Percentiles rank a stretch among this genome's conserved stretches.
These are phyloP conservation scores for Cosmopolites sordidus DNA, from an alignment of 2,888 invertebrate species.

Conservation along the genomic window DNA sequence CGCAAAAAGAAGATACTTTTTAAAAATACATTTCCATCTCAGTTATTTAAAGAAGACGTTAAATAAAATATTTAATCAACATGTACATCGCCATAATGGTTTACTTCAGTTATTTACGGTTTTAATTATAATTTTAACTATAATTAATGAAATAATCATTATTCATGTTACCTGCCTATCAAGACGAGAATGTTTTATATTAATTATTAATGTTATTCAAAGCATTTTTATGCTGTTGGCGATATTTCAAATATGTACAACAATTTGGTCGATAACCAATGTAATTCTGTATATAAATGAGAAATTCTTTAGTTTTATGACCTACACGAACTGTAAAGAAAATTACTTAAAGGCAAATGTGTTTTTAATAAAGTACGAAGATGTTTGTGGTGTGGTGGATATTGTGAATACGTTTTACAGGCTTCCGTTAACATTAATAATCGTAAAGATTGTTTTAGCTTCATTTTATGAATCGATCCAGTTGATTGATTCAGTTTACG, in stretches of 20 bases:
- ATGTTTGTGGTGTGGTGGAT: constrained; percentile 22
- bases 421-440: constrained; percentile 28
- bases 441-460: constrained; percentile 6
- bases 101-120: no score
- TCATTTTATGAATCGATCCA: not conserved
- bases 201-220: not conserved
- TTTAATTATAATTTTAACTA: no score
- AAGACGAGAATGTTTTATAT: not conserved
- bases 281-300: not conserved
- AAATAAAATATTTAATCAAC: no score
- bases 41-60: no score
- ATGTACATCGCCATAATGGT: no score
- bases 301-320: not conserved
- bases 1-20: no score
- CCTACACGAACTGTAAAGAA: constrained; percentile 49
- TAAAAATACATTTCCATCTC: no score
- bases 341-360: constrained; percentile 59
- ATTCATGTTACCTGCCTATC: no score
- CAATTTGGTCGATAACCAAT: not conserved
- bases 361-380: constrained; percentile 26
- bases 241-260: constrained; percentile 2
- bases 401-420: constrained; percentile 29
- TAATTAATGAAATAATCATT: no score
- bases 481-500: no score
- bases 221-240: not conserved